phyloP scores from a whole-genome alignment of 2,888 invertebrate genomes.

The Trachelus tabidus region DNA sequence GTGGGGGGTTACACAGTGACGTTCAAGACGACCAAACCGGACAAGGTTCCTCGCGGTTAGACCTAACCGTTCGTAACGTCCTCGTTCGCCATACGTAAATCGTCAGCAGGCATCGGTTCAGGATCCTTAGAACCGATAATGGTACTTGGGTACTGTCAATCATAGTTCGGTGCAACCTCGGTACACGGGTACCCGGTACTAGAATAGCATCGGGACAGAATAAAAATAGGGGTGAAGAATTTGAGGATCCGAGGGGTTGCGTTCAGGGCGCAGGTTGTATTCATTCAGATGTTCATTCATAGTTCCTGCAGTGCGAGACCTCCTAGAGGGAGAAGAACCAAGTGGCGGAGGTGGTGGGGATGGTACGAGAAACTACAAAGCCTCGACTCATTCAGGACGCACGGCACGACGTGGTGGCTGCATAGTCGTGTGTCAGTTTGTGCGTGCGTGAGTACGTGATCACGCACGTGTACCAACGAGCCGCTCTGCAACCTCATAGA shows the following conservation, averaged over 20 bases:
- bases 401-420: slow-evolving; percentile 38
- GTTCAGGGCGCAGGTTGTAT: slow-evolving; percentile 54
- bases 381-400: slow-evolving; percentile 51
- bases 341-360: neutral
- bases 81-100: neutral
- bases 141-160: neutral
- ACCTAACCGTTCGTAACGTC: neutral
- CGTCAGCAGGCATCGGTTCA: neutral
- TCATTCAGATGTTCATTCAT: slow-evolving; percentile 59
- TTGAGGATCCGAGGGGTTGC: neutral
- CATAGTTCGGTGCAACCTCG: neutral
- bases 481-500: neutral
- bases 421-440: slow-evolving; percentile 11
- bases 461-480: neutral
- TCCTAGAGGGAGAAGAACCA: neutral
- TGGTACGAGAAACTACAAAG: slow-evolving; percentile 9
- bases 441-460: slow-evolving; percentile 14
- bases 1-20: neutral
- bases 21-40: neutral
- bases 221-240: neutral
- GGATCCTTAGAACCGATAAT: neutral
- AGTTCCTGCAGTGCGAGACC: slow-evolving; percentile 14
- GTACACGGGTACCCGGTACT: neutral
- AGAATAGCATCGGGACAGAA: neutral
- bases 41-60: neutral